Evolutionary conservation across 2,113 vertebrate species (phyloP), one percentile per base, ranked within the genome.

Genomic region (Sitta europaea): DNA sequence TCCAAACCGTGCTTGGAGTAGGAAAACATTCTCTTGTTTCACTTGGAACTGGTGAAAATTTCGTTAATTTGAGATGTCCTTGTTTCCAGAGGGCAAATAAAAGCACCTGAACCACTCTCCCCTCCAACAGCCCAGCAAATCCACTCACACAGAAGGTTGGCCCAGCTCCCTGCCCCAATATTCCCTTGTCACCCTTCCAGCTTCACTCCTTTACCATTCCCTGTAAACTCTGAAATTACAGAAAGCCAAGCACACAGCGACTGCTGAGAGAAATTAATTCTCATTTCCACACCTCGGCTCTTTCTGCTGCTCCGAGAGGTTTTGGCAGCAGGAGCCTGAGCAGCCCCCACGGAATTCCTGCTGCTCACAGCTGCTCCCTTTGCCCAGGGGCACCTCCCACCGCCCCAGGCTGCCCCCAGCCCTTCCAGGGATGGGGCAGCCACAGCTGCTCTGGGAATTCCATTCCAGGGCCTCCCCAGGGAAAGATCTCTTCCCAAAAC

Each of bases 11-110:
- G 40, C 63, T 53, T 5, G 21, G 77, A 40, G 61, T 2, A 19
- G 57, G 70, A 71, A 86, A 84, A 79, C 51, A 9, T n/a, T 70
- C 71, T 90, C 51, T 13, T 18, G 27, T 73, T 89, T 89, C 87
- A 11, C 61, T 80, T 43, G 61, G 61, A 84, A 29, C 82, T 8
- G 68, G 57, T 35, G 67, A 18, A 43, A 24, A 3, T 38, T 27
- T 24, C 63, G 65, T 61, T 71, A 11, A 58, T 67, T 88, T 19
- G 22, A 73, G 45, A 28, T 14, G 12, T 13, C n/a, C 75, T 17
- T 28, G 12, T 54, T 91, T 84, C 35, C 83, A 36, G 53, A 86
- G 58, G 58, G 62, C 75, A 79, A 73, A 85, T 27, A 57, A 79
- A 82, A 68, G 70, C 92, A 51, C 77, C 51, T 59, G 54, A 42